Conservation (phyloP, 2,888 invertebrate genomes). For the Petrophora chlorosata region DNA sequence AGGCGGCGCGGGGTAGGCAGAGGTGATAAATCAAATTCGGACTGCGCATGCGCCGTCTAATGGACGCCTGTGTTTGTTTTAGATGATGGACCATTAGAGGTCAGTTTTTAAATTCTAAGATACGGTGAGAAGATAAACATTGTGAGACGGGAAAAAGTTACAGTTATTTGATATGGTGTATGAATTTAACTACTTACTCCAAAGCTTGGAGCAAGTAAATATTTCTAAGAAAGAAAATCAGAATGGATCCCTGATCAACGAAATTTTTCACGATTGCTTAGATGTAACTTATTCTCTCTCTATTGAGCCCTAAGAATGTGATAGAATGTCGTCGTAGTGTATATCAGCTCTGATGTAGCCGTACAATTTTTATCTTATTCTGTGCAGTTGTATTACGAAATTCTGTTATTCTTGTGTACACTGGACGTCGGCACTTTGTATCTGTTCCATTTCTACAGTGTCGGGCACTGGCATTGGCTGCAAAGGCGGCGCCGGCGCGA, state of each 20-base stretch:
- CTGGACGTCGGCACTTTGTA: slow-evolving; percentile 9
- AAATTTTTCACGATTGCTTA: too few species aligned
- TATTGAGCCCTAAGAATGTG: too few species aligned
- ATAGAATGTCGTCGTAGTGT: too few species aligned
- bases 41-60: slow-evolving; percentile 42
- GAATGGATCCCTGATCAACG: too few species aligned
- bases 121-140: neutral
- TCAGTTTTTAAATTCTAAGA: neutral
- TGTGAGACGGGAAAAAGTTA: too few species aligned
- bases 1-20: slow-evolving; percentile 35
- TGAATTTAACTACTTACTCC: too few species aligned
- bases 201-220: too few species aligned
- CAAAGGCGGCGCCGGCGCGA: slow-evolving; percentile 35
- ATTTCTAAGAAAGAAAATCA: too few species aligned
- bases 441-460: neutral
- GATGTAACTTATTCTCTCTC: too few species aligned
- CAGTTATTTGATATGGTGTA: too few species aligned
- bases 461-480: neutral
- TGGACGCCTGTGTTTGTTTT: slow-evolving; percentile 36
- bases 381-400: neutral
- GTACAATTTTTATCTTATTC: too few species aligned
- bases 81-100: slow-evolving; percentile 19
- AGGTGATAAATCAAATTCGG: slow-evolving; percentile 47
- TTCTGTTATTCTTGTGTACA: neutral
- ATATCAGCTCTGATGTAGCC: too few species aligned